A percentile compares a stretch with the other conserved stretches of the same genome.
These are phyloP conservation scores for Lytechinus variegatus DNA, from an alignment of 35 echinoderm and acorn worm genomes.

Conservation along the genomic window DNA sequence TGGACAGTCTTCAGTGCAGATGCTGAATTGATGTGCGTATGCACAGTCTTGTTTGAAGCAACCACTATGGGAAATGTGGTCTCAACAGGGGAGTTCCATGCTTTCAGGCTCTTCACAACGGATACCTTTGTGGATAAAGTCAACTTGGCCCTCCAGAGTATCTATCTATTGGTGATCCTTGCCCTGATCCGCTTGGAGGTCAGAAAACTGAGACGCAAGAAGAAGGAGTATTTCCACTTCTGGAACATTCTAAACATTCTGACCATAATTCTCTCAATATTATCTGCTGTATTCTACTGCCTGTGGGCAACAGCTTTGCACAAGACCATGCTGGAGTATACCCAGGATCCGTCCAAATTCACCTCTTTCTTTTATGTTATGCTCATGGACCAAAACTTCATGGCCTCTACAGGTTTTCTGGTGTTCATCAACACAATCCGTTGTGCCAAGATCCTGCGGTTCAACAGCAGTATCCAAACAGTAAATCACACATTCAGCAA, in stretches of 20 bases:
- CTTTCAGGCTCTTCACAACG: conserved; percentile 59
- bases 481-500: conserved; percentile 59
- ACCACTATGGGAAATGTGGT: conserved; percentile 51
- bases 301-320: conserved; percentile 20
- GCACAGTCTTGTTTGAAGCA: conserved; percentile 71
- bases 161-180: conserved; percentile 77
- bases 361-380: conserved; percentile 63
- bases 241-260: conserved; percentile 76
- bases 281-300: conserved; percentile 53
- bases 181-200: conserved; percentile 73
- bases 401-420: conserved; percentile 56
- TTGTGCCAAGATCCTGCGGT: conserved; percentile 81
- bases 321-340: conserved; percentile 41
- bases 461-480: conserved; percentile 80
- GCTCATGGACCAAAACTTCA: conserved; percentile 63
- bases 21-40: conserved; percentile 75
- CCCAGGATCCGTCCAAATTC: conserved; percentile 26
- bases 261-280: conserved; percentile 68
- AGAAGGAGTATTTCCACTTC: conserved; percentile 63
- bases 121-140: conserved; percentile 61
- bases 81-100: conserved; percentile 49
- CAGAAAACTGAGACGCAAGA: conserved; percentile 46
- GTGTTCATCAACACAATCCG: conserved; percentile 77
- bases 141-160: conserved; percentile 67
- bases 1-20: conserved; percentile 90